Conservation (phyloP, 37 sponge, comb jelly and placozoan genomes). For the Chondrilla cf. caribensis region DNA sequence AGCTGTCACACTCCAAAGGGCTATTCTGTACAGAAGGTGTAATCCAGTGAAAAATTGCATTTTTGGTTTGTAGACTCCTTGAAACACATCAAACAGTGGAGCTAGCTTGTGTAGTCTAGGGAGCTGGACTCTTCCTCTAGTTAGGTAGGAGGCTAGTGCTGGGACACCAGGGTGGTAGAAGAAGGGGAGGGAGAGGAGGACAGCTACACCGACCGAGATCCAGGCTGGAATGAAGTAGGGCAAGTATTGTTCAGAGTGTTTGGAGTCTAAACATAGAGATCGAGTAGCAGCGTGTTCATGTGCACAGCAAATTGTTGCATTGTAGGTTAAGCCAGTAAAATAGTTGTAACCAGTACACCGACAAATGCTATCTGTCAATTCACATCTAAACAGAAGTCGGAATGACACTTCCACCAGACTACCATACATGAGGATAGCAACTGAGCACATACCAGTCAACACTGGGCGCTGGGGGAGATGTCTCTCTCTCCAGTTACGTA, state of each 20-base stretch:
- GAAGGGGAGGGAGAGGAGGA: neutral
- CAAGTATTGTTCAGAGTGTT: neutral
- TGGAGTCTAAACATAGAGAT: too few species aligned
- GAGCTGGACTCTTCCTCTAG: neutral
- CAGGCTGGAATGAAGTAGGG: neutral
- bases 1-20: neutral
- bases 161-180: slow-evolving; percentile 3
- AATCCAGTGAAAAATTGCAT: slow-evolving; percentile 7
- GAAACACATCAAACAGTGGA: slow-evolving; percentile 2
- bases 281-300: too few species aligned
- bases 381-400: neutral
- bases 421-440: neutral
- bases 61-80: slow-evolving; percentile 13
- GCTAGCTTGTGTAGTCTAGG: neutral
- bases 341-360: too few species aligned
- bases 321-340: too few species aligned
- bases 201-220: neutral
- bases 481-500: slow-evolving; percentile 7
- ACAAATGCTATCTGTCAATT: too few species aligned
- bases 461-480: neutral
- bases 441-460: neutral
- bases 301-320: too few species aligned
- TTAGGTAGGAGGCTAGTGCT: neutral
- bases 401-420: neutral
- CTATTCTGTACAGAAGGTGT: slow-evolving; percentile 1